Conservation (phyloP, 2,888 invertebrate species). For the Thereva unica region DNA sequence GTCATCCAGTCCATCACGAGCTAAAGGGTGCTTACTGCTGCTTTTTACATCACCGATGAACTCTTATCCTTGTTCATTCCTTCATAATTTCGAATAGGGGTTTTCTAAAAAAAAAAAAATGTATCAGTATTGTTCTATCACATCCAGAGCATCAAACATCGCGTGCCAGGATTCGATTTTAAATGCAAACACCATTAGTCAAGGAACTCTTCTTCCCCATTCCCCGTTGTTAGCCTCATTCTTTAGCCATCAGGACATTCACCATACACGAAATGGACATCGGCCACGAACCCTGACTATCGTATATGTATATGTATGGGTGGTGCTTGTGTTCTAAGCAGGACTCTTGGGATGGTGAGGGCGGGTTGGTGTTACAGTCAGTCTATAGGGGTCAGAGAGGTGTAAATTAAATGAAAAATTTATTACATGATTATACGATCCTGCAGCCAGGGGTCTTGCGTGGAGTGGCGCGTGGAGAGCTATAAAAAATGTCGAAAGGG, state of each 20-base stretch:
- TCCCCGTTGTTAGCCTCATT: conserved; percentile 17
- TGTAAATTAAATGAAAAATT: conserved; percentile 20
- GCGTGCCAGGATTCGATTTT: conserved; percentile 41
- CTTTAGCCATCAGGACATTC: conserved; percentile 27
- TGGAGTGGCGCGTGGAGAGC: neutral
- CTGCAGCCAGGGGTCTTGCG: neutral
- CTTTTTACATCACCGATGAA: neutral
- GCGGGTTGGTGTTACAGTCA: neutral
- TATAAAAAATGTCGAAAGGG: conserved; percentile 12
- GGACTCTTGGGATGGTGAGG: neutral
- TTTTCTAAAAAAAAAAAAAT: conserved; percentile 8
- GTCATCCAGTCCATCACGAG: conserved; percentile 12
- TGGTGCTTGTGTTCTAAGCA: too few species aligned
- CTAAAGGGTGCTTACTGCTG: conserved; percentile 5
- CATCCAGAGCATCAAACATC: conserved; percentile 33
- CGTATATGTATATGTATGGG: too few species aligned
- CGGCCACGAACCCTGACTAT: conserved; percentile 10
- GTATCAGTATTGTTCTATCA: conserved; percentile 16
- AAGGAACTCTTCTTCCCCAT: conserved; percentile 30
- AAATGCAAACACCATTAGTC: conserved; percentile 42
- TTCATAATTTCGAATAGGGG: conserved; percentile 2
- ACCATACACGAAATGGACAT: conserved; percentile 33
- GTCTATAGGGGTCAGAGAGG: neutral
- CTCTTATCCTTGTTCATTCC: conserved; percentile 25
- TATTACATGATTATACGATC: conserved; percentile 24